Evolutionary conservation across 2,113 vertebrate genomes (phyloP), one percentile per base, ranked within the genome.

Genomic region (Chrysochloris asiatica): DNA sequence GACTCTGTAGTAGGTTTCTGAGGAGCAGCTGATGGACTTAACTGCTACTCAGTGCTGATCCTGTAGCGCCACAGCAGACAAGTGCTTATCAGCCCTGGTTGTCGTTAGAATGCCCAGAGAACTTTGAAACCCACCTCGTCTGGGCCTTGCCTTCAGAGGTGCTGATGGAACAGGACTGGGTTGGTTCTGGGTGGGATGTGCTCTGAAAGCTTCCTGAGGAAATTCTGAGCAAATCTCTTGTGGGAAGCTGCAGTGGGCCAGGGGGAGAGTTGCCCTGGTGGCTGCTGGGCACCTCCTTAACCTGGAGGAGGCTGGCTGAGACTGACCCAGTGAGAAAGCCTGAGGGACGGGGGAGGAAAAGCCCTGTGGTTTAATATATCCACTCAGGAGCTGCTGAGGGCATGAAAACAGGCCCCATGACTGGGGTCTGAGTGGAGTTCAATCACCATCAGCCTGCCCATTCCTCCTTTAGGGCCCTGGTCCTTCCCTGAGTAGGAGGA

Each of bases 41-140:
- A n/a, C 11, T 45, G 71, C 26, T 73, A 24, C 19, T 84, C 50
- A n/a, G n/a, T n/a, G n/a, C n/a, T n/a, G n/a, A n/a, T n/a, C n/a
- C n/a, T n/a, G n/a, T n/a, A n/a, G n/a, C n/a, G n/a, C n/a, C n/a
- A n/a, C n/a, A n/a, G n/a, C n/a, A n/a, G n/a, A n/a, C n/a, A n/a
- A n/a, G n/a, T n/a, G n/a, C n/a, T n/a, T n/a, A n/a, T 52, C 21
- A 72, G 41, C 50, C 36, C 54, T 21, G 16, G n/a, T 1, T 24
- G 7, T 28, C n/a, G 3, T 47, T 50, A 75, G n/a, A 33, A 14
- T 10, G 12, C 84, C 65, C 26, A 5, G 11, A 61, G 52, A 83
- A 17, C 2, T 61, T 24, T n/a, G 4, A 22, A 36, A 41, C 28
- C 9, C 26, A 0, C 2, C n/a, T 1, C 1, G 26, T 26, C 56